A percentile compares a stretch with the other conserved stretches of the same genome.
Conservation (phyloP, 2,797 vertebrate species). For the Fistularia tabacaria region DNA sequence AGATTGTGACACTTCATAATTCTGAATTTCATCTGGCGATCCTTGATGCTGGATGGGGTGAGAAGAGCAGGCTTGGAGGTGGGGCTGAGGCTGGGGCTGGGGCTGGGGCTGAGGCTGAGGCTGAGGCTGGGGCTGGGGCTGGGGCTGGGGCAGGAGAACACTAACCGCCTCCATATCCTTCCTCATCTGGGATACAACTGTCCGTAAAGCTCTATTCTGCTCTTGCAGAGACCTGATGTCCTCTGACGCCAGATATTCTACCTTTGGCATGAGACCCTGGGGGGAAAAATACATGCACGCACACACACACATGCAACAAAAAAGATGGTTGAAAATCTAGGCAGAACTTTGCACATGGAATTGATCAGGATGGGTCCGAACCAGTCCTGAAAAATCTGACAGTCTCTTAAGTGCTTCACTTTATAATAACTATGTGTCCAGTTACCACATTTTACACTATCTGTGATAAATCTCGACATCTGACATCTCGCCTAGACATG, state of each 20-base stretch:
- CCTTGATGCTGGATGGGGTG: not conserved
- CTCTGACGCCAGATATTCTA: constrained; percentile 43
- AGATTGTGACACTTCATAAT: constrained; percentile 1
- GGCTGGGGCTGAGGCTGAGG: constrained; percentile 1
- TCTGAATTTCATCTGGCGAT: constrained; percentile 4
- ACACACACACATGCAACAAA: not conserved
- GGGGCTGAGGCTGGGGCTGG: constrained; percentile 2
- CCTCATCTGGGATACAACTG: constrained; percentile 83
- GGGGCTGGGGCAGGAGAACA: constrained; percentile 3
- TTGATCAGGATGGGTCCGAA: too few relatives aligned
- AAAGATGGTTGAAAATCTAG: too few relatives aligned
- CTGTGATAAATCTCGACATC: too few relatives aligned
- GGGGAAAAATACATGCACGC: not conserved
- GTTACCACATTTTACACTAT: too few relatives aligned
- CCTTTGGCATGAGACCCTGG: constrained; percentile 34
- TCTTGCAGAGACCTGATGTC: constrained; percentile 78
- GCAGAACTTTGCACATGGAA: too few relatives aligned
- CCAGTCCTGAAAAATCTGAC: too few relatives aligned
- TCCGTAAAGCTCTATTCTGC: constrained; percentile 79
- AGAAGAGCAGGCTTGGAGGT: not conserved
- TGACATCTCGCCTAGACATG: too few relatives aligned
- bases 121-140: constrained; percentile 8
- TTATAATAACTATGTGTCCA: too few relatives aligned
- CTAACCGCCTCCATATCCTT: constrained; percentile 83
- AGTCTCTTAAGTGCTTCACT: too few relatives aligned